Evolutionary conservation across 2,797 vertebrate species (phyloP).

Genomic region (Gobionotothen gibberifrons): DNA sequence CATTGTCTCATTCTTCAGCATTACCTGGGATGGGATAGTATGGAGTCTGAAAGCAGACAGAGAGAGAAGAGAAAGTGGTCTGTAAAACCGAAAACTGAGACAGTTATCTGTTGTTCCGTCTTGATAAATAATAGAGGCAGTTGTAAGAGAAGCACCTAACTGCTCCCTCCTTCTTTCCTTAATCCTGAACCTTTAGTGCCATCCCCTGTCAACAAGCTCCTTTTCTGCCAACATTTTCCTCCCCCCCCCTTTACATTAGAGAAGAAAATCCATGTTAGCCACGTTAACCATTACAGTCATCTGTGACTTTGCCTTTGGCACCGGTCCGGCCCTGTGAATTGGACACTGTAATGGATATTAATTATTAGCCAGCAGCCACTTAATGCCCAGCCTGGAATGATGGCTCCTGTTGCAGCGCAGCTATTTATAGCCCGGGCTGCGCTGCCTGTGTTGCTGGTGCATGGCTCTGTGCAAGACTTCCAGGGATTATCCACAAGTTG

Average conservation of each 20-base stretch:
- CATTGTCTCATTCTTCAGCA: not conserved
- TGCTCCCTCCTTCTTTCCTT: not conserved
- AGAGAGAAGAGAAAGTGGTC: conserved; percentile 31
- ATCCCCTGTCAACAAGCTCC: not conserved
- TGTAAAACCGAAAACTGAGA: conserved; percentile 38
- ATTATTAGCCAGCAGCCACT: conserved; percentile 83
- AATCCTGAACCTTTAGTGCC: not conserved
- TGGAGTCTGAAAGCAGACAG: not conserved
- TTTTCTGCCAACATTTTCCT: conserved; percentile 2
- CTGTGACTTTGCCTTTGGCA: conserved; percentile 55
- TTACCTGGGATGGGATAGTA: conserved; percentile 9
- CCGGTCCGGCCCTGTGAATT: conserved; percentile 51
- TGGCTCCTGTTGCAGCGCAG: conserved; percentile 73
- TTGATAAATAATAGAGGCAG: conserved; percentile 61
- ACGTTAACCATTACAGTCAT: conserved; percentile 61
- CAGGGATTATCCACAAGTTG: conserved; percentile 61
- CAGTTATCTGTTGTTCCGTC: conserved; percentile 37
- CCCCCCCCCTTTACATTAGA: not conserved
- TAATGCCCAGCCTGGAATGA: conserved; percentile 70
- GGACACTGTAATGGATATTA: conserved; percentile 78
- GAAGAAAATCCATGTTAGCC: not conserved
- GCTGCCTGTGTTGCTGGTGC: conserved; percentile 49
- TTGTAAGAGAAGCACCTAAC: conserved; percentile 23
- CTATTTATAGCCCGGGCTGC: conserved; percentile 78
- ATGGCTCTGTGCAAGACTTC: conserved; percentile 53